A percentile compares a stretch with the other conserved stretches of the same genome.
Conservation (phyloP, 2,113 vertebrate species). For the Clarias gariepinus region DNA sequence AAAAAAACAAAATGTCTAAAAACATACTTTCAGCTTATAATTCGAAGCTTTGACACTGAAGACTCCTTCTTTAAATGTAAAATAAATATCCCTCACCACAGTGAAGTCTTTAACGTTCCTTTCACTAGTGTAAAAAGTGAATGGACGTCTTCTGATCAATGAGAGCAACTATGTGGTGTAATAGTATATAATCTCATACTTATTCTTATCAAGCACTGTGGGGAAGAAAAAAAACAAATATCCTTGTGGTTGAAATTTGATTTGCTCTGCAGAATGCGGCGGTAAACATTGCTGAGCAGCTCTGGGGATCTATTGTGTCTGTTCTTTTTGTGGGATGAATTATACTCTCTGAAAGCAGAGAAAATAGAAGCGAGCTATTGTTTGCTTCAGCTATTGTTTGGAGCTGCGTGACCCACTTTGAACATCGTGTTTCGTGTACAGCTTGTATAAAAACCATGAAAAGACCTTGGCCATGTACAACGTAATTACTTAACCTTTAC, state of each 20-base stretch:
- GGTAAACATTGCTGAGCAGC: slow-evolving; percentile 20
- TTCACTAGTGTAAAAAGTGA: too few relatives aligned
- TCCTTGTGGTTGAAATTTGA: neutral
- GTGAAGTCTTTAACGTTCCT: neutral
- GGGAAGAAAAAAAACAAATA: slow-evolving; percentile 10
- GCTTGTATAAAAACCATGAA: slow-evolving; percentile 19
- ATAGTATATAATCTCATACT: slow-evolving; percentile 17
- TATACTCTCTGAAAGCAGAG: slow-evolving; percentile 37
- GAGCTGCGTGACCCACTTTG: slow-evolving; percentile 38
- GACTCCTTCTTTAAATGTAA: neutral
- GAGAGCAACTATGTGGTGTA: neutral
- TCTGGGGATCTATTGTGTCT: slow-evolving; percentile 28
- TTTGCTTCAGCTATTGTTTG: slow-evolving; percentile 31
- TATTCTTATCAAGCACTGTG: neutral
- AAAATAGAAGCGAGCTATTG: slow-evolving; percentile 19
- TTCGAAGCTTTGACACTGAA: neutral
- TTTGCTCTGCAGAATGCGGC: neutral
- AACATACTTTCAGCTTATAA: neutral
- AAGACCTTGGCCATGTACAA: slow-evolving; percentile 15
- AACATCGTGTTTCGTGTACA: neutral
- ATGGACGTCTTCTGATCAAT: neutral
- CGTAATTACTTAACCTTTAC: slow-evolving; percentile 29
- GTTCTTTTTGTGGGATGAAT: slow-evolving; percentile 37
- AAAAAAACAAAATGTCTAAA: neutral
- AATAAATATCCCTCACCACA: neutral